These are phyloP conservation scores for Chaetops frenatus DNA, from an alignment of 2,113 vertebrate genomes.

Conservation along the genomic window DNA sequence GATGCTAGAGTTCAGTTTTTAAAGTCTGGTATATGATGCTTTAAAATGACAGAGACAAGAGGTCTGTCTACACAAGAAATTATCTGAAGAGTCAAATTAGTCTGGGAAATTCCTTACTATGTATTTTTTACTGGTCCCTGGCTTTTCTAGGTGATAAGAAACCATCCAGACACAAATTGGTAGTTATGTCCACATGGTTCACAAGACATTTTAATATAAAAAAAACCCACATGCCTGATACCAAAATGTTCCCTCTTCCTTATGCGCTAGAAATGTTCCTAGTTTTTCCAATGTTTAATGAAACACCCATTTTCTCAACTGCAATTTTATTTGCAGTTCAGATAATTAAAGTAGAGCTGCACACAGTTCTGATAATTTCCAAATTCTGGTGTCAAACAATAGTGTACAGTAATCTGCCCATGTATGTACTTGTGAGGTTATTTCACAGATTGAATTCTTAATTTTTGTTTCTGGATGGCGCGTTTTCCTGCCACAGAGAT, in stretches of 20 bases:
- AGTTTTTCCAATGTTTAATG: not conserved
- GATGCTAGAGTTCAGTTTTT: not conserved
- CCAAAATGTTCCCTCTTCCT: not conserved
- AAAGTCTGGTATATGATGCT: not conserved
- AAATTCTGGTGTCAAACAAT: not conserved
- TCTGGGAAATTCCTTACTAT: not conserved
- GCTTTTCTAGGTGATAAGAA: not conserved
- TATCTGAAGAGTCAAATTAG: not conserved
- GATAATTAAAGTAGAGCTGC: not conserved
- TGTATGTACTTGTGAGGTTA: not conserved
- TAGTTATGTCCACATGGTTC: not conserved
- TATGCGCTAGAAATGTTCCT: not conserved
- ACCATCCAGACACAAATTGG: not conserved
- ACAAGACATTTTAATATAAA: not conserved
- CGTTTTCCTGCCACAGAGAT: not conserved
- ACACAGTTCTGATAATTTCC: not conserved
- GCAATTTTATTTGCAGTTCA: not conserved
- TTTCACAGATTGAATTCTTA: not conserved
- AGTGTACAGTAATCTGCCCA: not conserved
- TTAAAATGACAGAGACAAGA: not conserved
- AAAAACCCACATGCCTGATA: rapidly evolving
- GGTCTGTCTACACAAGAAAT: not conserved
- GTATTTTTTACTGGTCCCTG: not conserved
- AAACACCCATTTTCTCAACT: rapidly evolving
- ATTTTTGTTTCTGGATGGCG: not conserved